phyloP scores from a whole-genome alignment of 2,113 vertebrate species.

The Talpa occidentalis region DNA sequence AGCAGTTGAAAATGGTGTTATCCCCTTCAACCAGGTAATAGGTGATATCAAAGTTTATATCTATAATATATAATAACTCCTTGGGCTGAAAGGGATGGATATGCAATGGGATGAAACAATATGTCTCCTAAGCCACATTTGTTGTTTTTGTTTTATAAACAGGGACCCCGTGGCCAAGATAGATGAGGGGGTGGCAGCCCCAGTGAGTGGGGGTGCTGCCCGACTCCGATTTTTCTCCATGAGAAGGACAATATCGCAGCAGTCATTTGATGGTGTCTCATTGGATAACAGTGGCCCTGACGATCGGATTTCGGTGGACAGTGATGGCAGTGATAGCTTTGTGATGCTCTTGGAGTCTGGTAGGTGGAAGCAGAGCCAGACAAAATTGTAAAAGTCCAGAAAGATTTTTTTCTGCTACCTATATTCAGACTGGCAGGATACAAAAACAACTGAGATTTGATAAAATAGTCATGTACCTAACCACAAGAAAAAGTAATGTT shows the following conservation, averaged over 20 bases:
- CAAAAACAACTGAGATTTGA: not conserved
- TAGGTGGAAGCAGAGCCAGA: conserved; percentile 74
- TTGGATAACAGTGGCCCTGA: conserved; percentile 93
- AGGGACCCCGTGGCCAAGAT: conserved; percentile 90
- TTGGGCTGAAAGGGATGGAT: not conserved
- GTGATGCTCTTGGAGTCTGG: conserved; percentile 93
- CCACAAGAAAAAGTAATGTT: not conserved
- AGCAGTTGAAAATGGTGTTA: not conserved
- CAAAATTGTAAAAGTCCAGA: not conserved
- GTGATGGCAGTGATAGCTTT: conserved; percentile 94
- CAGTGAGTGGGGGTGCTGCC: conserved; percentile 72
- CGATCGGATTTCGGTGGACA: conserved; percentile 93
- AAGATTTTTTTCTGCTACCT: not conserved
- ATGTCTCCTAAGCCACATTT: not conserved
- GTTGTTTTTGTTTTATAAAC: not conserved
- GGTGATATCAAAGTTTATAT: not conserved
- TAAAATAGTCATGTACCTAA: not conserved
- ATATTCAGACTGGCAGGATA: not conserved
- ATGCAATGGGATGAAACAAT: not conserved
- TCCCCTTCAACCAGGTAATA: not conserved
- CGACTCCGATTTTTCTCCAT: conserved; percentile 89
- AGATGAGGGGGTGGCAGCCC: conserved; percentile 86
- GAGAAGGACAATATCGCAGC: conserved; percentile 94
- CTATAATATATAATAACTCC: not conserved
- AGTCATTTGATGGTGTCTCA: conserved; percentile 93